A percentile compares a stretch with the other conserved stretches of the same genome.
phyloP scores from a whole-genome alignment of 2,888 invertebrate species.

The Apotomis betuletana region DNA sequence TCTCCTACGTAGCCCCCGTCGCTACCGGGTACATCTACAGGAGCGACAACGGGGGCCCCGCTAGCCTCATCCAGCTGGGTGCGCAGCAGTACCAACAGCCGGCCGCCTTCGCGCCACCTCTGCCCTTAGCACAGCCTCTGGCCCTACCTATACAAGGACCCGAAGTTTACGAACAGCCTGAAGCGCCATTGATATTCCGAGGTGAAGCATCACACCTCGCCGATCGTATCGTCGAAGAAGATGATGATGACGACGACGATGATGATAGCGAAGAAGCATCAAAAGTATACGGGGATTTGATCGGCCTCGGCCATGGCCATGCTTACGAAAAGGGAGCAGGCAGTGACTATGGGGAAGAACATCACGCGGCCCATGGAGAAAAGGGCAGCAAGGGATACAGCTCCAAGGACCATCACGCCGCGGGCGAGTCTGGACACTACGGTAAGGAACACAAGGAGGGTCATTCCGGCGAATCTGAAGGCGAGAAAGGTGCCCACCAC shows the following conservation, averaged over 20 bases:
- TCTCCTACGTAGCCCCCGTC: constrained; percentile 74
- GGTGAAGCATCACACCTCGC: constrained; percentile 50
- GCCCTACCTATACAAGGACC: constrained; percentile 46
- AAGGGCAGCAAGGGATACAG: constrained; percentile 83
- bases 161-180: constrained; percentile 65
- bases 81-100: constrained; percentile 65
- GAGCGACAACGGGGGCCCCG: constrained; percentile 77
- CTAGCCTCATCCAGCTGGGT: constrained; percentile 73
- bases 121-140: constrained; percentile 60
- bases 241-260: constrained; percentile 64
- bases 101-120: constrained; percentile 60
- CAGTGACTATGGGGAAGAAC: constrained; percentile 74
- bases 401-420: constrained; percentile 79
- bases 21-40: constrained; percentile 83
- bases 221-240: constrained; percentile 63
- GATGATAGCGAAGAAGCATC: constrained; percentile 52
- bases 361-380: constrained; percentile 80
- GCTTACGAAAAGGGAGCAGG: constrained; percentile 73
- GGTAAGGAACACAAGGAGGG: constrained; percentile 81
- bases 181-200: constrained; percentile 69
- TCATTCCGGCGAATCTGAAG: constrained; percentile 78
- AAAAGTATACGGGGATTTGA: constrained; percentile 48
- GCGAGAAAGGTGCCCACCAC: constrained; percentile 80
- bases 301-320: constrained; percentile 53
- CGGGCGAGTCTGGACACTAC: constrained; percentile 83